A percentile compares a stretch with the other conserved stretches of the same genome.
Conservation (phyloP, 2,888 invertebrate genomes). For the Anarsia innoxiella region DNA sequence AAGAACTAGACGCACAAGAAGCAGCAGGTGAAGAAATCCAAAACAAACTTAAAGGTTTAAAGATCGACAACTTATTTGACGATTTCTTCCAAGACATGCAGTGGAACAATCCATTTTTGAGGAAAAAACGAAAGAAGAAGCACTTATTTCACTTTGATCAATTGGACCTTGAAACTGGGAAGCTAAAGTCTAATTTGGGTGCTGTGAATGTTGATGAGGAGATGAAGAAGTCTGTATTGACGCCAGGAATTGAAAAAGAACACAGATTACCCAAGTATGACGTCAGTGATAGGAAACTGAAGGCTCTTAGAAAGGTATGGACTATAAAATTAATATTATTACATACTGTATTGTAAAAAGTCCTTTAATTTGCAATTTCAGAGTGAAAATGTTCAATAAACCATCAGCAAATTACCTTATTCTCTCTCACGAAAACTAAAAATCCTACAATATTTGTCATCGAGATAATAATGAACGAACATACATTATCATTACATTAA, state of each 20-base stretch:
- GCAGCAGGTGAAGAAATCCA: constrained; percentile 42
- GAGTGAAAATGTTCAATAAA: no score
- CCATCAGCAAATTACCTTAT: no score
- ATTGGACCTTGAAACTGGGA: constrained; percentile 51
- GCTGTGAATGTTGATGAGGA: constrained; percentile 69
- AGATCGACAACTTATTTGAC: constrained; percentile 49
- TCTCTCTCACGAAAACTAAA: no score
- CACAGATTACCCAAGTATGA: constrained; percentile 76
- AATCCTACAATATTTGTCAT: no score
- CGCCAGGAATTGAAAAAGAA: constrained; percentile 79
- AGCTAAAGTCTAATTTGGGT: constrained; percentile 55
- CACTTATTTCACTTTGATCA: constrained; percentile 55
- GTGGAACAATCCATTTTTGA: no score
- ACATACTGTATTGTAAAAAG: no score
- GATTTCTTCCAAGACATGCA: constrained; percentile 59
- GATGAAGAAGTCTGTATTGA: constrained; percentile 77
- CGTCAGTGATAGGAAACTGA: constrained; percentile 73
- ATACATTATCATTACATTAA: no score
- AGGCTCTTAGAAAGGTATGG: constrained; percentile 71
- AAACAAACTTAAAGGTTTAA: constrained; percentile 44
- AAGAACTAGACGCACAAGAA: constrained; percentile 42
- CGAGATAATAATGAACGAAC: no score
- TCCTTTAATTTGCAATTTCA: no score
- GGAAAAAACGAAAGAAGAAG: constrained; percentile 44
- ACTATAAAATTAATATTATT: no score